phyloP scores from a whole-genome alignment of 1,140 invertebrate species.

The Tribolium madens region DNA sequence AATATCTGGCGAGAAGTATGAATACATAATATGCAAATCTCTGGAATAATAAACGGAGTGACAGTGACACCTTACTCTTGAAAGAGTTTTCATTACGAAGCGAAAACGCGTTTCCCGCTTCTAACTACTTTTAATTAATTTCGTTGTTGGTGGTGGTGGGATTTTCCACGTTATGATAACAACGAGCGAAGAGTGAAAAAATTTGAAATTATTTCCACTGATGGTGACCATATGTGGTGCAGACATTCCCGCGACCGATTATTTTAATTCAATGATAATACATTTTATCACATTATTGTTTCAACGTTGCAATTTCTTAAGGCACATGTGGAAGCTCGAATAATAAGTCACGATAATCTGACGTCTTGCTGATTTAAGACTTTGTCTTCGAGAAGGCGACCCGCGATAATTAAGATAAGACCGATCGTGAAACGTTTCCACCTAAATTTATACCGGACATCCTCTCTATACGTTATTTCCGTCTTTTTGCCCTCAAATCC shows the following conservation, averaged over 20 bases:
- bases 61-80: slow-evolving; percentile 34
- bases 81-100: slow-evolving; percentile 28
- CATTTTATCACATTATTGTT: slow-evolving; percentile 1
- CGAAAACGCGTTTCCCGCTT: slow-evolving; percentile 14
- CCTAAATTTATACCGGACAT: slow-evolving; percentile 41
- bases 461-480: slow-evolving; percentile 40
- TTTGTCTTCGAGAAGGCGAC: slow-evolving; percentile 27
- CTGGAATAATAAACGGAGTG: slow-evolving; percentile 48
- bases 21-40: slow-evolving; percentile 53
- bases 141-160: slow-evolving; percentile 18
- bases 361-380: slow-evolving; percentile 46
- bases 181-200: not conserved
- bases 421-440: slow-evolving; percentile 38
- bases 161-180: not conserved
- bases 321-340: slow-evolving; percentile 39
- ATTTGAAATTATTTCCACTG: not conserved
- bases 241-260: slow-evolving; percentile 31
- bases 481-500: slow-evolving; percentile 2
- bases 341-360: slow-evolving; percentile 48
- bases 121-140: slow-evolving; percentile 41
- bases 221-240: slow-evolving; percentile 20
- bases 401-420: slow-evolving; percentile 48
- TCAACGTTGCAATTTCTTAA: slow-evolving; percentile 26
- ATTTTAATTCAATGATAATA: slow-evolving; percentile 19
- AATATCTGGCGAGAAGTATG: slow-evolving; percentile 51